Percentiles rank a stretch among this genome's conserved stretches.
These are phyloP conservation scores for Neocrepidodera transversa DNA, from an alignment of 2,888 invertebrate genomes.

Conservation along the genomic window DNA sequence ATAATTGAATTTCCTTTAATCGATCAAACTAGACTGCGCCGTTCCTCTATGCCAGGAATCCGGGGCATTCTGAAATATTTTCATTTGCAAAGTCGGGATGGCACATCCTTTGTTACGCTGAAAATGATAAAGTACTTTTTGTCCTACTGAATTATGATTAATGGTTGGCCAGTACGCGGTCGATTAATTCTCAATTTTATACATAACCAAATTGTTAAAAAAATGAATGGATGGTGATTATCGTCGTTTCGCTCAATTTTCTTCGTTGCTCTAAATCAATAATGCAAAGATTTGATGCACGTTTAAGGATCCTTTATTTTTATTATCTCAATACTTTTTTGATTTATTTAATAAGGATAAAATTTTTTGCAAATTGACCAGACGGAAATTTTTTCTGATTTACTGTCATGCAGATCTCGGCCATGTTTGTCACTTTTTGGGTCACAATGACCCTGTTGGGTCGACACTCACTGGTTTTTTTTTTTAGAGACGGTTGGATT, in stretches of 20 bases:
- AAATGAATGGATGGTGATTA: slow-evolving; percentile 12
- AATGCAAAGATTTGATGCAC: slow-evolving; percentile 3
- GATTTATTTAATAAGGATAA: no score
- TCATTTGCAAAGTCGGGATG: slow-evolving; percentile 39
- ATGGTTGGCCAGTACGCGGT: slow-evolving; percentile 35
- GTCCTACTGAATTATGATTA: slow-evolving; percentile 50
- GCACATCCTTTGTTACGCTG: slow-evolving; percentile 45
- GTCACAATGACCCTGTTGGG: no score
- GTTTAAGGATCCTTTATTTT: background rate
- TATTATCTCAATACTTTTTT: background rate
- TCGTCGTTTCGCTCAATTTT: slow-evolving; percentile 9
- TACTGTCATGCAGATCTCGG: no score
- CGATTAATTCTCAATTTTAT: slow-evolving; percentile 20
- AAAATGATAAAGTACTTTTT: slow-evolving; percentile 55
- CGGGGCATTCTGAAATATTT: slow-evolving; percentile 31
- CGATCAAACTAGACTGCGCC: slow-evolving; percentile 26
- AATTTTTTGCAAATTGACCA: no score
- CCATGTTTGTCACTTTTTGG: no score
- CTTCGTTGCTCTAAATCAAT: slow-evolving; percentile 7
- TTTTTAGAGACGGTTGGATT: no score
- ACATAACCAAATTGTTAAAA: slow-evolving; percentile 19
- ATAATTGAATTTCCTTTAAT: slow-evolving; percentile 32
- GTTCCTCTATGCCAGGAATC: slow-evolving; percentile 19
- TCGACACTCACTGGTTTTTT: no score
- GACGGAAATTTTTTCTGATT: no score